phyloP scores from a whole-genome alignment of 2,797 vertebrate species.

The Anabacerthia variegaticeps region DNA sequence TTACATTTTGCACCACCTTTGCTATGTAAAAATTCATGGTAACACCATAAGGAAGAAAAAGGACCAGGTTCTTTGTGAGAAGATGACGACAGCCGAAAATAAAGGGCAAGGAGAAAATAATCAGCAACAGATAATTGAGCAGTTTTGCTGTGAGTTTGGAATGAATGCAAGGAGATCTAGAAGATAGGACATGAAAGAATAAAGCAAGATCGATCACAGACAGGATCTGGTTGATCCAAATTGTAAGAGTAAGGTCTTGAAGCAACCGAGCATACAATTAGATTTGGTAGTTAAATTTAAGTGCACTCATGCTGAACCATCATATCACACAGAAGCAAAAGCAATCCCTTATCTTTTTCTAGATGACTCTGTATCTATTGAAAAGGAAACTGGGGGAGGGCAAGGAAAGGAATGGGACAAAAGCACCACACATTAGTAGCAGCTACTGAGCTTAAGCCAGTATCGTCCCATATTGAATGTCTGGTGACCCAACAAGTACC shows the following conservation, averaged over 20 bases:
- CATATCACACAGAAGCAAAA: not conserved
- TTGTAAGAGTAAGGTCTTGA: not conserved
- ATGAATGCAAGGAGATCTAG: not conserved
- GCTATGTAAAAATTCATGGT: not conserved
- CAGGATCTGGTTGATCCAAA: not conserved
- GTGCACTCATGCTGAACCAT: not conserved
- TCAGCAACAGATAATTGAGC: not conserved
- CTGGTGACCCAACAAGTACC: constrained; percentile 17
- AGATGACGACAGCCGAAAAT: not conserved
- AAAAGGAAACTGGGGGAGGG: not conserved
- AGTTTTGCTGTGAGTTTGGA: not conserved
- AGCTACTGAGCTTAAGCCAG: constrained; percentile 31
- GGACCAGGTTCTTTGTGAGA: not conserved
- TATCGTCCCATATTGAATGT: not conserved
- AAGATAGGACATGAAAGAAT: not conserved
- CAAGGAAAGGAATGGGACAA: not conserved
- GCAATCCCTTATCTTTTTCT: constrained; percentile 10
- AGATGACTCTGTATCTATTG: not conserved
- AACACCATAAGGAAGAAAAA: not conserved
- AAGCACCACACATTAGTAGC: not conserved
- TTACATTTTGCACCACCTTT: not conserved
- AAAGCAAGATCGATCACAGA: not conserved
- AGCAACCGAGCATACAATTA: not conserved
- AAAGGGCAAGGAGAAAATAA: not conserved
- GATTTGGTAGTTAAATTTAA: constrained; percentile 16